Conservation (phyloP, 1,140 invertebrate genomes). For the Saccostrea glomerata region DNA sequence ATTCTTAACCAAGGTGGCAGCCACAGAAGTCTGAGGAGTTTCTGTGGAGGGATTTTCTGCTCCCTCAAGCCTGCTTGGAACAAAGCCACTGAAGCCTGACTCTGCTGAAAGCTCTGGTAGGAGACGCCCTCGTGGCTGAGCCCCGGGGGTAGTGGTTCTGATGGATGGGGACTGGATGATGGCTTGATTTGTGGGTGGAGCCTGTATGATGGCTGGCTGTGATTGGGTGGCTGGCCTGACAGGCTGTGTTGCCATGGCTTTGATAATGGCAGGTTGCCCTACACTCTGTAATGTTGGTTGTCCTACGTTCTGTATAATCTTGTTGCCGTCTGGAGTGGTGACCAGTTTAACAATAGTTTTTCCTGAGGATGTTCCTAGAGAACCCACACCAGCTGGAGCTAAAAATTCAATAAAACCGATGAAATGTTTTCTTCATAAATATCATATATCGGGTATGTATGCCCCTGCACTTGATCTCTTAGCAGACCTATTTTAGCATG, state of each 20-base stretch:
- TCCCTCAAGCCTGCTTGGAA: neutral
- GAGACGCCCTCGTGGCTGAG: neutral
- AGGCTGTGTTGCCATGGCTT: constrained; percentile 24
- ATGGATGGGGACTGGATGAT: constrained; percentile 20
- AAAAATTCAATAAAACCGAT: neutral
- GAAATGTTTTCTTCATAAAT: neutral
- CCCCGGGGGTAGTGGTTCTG: neutral
- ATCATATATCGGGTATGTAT: neutral
- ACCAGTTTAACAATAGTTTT: constrained; percentile 20
- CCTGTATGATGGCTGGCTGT: constrained; percentile 32
- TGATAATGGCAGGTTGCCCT: constrained; percentile 8
- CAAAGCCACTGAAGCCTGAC: constrained; percentile 9
- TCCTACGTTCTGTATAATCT: neutral
- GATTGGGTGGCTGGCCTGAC: neutral
- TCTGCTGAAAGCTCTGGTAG: constrained; percentile 18
- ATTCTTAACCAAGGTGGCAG: neutral
- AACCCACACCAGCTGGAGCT: neutral
- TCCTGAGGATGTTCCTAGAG: neutral
- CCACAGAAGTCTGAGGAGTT: neutral
- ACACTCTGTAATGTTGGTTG: neutral
- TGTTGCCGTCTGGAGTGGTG: constrained; percentile 1
- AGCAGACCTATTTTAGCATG: neutral
- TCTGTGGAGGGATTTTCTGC: neutral
- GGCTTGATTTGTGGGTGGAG: neutral
- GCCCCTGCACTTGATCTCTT: neutral